Base-by-base conservation (phyloP, 2,797 vertebrate species). In the Thaleichthys pacificus region DNA sequence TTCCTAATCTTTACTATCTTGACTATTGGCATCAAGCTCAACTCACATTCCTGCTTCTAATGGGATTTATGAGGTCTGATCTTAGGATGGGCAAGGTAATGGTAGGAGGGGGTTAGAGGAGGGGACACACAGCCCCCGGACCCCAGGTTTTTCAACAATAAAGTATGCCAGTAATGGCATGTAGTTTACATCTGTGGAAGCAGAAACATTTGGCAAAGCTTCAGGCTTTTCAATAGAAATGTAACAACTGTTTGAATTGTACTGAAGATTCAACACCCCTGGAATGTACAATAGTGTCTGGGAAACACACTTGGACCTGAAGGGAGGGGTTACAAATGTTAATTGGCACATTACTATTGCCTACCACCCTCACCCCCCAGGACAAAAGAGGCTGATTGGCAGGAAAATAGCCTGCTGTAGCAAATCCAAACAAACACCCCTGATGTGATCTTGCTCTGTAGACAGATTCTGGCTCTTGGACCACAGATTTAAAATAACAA, bases 1-100 rank as follows among this genome's bases (percentile, higher is more conserved):
- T 21, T 30, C 72, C 75, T 72, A 66, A 70, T 74, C 72, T 68
- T 65, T 19, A 54, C 65, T 68, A 75, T 68, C 62, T 78, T 79
- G 84, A 78, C 78, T 84, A 57, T 80, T 76, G 78, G 75, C 77
- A 76, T 79, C 85, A 71, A 49, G 74, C 51, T 11, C 61, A 69
- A 66, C 28, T 70, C 78, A 86, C 87, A 86, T 91, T 89, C 87
- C 80, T 86, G 60, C 30, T 73, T 71, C 79, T 91, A 90, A 89
- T 85, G 78, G 47, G 85, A 90, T 90, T 69, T 89, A 91, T 69
- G 77, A 84, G 69, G 42, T 74, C 71, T 74, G 84, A 85, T 84
- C 82, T 85, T 72, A 82, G 82, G 82, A 87, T 82, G 82, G 79
- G 83, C 71, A 32, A 77, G 73, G 62, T 11, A n/a, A 74, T 80